Evolutionary conservation across 2,888 invertebrate genomes (phyloP), one percentile per base, ranked within the genome.

Genomic region (Dynastes grantii): DNA sequence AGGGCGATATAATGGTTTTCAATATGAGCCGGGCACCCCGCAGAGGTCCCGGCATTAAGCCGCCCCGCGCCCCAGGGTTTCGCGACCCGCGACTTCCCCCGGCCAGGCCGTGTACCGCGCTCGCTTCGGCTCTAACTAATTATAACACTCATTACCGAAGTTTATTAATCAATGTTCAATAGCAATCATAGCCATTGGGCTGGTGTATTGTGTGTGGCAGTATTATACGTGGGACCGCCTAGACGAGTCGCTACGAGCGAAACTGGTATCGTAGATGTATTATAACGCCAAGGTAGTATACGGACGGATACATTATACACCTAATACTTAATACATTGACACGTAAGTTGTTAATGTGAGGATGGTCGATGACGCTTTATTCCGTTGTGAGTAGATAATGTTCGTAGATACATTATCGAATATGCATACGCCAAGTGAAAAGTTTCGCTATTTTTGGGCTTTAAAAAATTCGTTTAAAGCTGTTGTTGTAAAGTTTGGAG

Each of bases 111-210:
- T 45, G 76, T 79, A 70, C 78, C 76, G 80, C 80, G 68, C 80
- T 81, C 76, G 78, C 53, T 22, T 58, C 78, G 79, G 81, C 80
- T 81, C 85, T 86, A 88, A 88, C 88, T 88, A 88, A 88, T 88
- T 88, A 88, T 87, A 88, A 87, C 88, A 87, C 87, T 89, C 88
- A 88, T 89, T 88, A 88, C 87, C 85, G 85, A 89, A 89, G 88
- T 89, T 88, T 88, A 89, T 88, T 87, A 88, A 89, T 89, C 89
- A 88, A 88, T 85, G 87, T 88, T 87, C 86, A 86, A 86, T 85
- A 85, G 85, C 85, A 86, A 86, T 86, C 85, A 85, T 80, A 79
- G 81, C 85, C 85, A 85, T 85, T 86, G 85, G 85, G 82, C 82
- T 81, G 78, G 84, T 82, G 85, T 85, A 79, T 79, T 79, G 77